A percentile compares a stretch with the other conserved stretches of the same genome.
phyloP scores from a whole-genome alignment of 1,140 invertebrate genomes.

The Ooceraea biroi region DNA sequence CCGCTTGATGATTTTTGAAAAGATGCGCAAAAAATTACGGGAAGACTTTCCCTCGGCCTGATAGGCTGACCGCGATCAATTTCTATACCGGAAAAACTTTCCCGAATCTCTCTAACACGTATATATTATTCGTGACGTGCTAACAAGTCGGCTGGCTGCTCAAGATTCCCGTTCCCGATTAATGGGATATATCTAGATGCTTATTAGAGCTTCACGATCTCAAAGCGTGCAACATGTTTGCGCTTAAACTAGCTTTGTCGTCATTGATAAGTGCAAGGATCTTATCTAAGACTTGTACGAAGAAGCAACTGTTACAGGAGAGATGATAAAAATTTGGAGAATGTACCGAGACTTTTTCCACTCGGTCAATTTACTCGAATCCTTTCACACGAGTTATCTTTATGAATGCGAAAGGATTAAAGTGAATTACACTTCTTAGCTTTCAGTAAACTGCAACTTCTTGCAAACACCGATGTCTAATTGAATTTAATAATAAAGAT shows the following conservation, averaged over 20 bases:
- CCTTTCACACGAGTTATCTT: not conserved
- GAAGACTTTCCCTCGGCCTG: conserved; percentile 46
- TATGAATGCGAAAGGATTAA: not conserved
- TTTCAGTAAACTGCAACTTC: not conserved
- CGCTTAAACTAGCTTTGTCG: not conserved
- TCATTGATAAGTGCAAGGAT: conserved; percentile 13
- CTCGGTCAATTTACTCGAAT: not conserved
- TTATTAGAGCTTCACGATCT: conserved; percentile 64
- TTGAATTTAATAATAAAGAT: not conserved
- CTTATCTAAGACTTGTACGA: not conserved
- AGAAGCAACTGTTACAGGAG: not conserved
- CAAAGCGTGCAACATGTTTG: conserved; percentile 40
- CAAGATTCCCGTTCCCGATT: conserved; percentile 27
- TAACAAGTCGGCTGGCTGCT: conserved; percentile 5
- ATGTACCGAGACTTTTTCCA: not conserved
- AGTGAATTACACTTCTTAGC: not conserved
- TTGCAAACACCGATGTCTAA: not conserved
- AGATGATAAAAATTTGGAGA: not conserved
- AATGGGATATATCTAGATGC: conserved; percentile 53
- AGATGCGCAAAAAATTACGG: conserved; percentile 20
- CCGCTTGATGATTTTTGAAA: conserved; percentile 1
- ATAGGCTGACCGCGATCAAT: conserved; percentile 53
- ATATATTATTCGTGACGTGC: conserved; percentile 15
- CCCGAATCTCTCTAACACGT: conserved; percentile 58
- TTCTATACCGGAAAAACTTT: conserved; percentile 64